Percentiles rank a stretch among this genome's conserved stretches.
Evolutionary conservation across 2,888 invertebrate species (phyloP).

Genomic region (Salticus scenicus): DNA sequence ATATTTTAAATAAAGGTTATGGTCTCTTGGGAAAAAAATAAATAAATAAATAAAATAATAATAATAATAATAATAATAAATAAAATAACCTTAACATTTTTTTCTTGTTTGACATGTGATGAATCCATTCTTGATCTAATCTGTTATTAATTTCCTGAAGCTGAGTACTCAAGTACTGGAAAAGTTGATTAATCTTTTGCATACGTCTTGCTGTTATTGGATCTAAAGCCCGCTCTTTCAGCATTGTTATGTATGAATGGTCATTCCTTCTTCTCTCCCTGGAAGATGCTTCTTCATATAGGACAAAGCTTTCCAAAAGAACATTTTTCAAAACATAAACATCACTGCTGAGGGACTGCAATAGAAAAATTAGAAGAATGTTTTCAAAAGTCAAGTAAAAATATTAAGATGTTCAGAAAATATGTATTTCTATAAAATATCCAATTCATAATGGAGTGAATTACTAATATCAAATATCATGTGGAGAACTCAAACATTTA

Average conservation of each 20-base stretch:
- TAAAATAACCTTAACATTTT: no score
- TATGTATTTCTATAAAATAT: not conserved
- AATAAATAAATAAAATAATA: no score
- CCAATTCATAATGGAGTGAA: no score
- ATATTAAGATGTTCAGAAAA: not conserved
- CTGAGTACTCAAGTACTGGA: conserved; percentile 83
- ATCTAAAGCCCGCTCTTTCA: conserved; percentile 79
- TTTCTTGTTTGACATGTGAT: conserved; percentile 74
- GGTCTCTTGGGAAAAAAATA: no score
- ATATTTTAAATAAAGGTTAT: no score
- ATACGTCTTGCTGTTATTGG: conserved; percentile 83
- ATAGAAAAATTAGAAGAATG: not conserved
- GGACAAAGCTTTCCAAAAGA: conserved; percentile 77
- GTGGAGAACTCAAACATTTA: no score
- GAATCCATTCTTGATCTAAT: conserved; percentile 86
- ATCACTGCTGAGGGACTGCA: conserved; percentile 79
- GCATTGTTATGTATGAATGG: conserved; percentile 74
- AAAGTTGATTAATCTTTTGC: conserved; percentile 82
- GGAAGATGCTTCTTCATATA: conserved; percentile 76
- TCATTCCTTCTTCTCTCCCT: conserved; percentile 75
- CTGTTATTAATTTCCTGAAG: conserved; percentile 83
- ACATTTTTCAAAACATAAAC: conserved; percentile 79
- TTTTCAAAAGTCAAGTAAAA: not conserved
- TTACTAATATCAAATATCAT: no score
- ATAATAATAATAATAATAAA: no score